These are phyloP conservation scores for Tupaia chinensis DNA, from an alignment of 2,113 vertebrate species.

Conservation along the genomic window DNA sequence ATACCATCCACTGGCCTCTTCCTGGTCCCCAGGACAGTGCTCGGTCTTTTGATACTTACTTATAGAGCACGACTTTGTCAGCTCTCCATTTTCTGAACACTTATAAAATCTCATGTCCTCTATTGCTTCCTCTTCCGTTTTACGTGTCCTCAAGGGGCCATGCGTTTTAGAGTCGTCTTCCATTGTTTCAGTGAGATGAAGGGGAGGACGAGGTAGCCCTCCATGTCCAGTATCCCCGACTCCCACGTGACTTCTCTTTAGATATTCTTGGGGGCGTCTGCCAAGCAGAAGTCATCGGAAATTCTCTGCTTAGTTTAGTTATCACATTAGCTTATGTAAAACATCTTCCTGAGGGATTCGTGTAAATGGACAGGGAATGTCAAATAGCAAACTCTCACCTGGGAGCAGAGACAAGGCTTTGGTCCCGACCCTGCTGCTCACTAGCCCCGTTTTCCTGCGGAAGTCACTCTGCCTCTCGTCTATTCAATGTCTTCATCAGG, in stretches of 20 bases:
- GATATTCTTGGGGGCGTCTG: not conserved
- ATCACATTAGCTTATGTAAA: not conserved
- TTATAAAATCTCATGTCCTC: not conserved
- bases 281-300: not conserved
- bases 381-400: not conserved
- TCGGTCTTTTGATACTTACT: not conserved
- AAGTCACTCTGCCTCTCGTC: not conserved
- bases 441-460: not conserved
- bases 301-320: not conserved
- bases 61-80: not conserved
- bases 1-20: not conserved
- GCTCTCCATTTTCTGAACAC: not conserved
- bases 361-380: not conserved
- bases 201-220: not conserved
- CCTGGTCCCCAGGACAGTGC: not conserved
- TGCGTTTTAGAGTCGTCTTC: not conserved
- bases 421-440: not conserved
- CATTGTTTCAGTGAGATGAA: not conserved
- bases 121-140: not conserved
- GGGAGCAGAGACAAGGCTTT: not conserved
- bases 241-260: not conserved
- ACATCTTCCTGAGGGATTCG: not conserved
- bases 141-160: not conserved
- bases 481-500: not conserved
- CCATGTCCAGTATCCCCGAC: not conserved